Evolutionary conservation across 1,140 invertebrate species (phyloP), one percentile per base, ranked within the genome.

Genomic region (Anagrus nilaparvatae): DNA sequence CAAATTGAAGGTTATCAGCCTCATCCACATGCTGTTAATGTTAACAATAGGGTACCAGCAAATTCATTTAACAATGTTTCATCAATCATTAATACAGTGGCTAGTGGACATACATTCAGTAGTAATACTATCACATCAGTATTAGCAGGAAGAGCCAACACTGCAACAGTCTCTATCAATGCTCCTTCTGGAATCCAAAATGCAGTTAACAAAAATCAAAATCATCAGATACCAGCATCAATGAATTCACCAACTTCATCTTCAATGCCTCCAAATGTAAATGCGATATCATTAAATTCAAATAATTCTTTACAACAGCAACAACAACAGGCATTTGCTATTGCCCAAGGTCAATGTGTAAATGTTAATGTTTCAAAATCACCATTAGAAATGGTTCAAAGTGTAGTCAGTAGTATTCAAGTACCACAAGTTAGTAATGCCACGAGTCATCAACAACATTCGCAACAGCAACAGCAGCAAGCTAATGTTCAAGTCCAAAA

Each of bases 361-460:
- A 47, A 28, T 14, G 25, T 47, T 1, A 65, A 60, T 12, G 59
- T 77, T 32, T 73, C 79, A 5, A 84, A 84, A 57, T 81, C 82
- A 21, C 82, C 82, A 3, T 54, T 84, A 16, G 82, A 85, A 66
- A 84, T 84, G 80, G 81, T 84, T 2, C 82, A 85, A 56, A 84
- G 78, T 59, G 80, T 84, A 13, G 82, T 85, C 16, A 83, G 81
- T 47, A 83, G 77, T 57, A 77, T 82, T 50, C 80, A 82, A 60
- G 68, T 79, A 40, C 75, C 76, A 42, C 69, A 73, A 43, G 59
- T 54, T 5, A 62, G 52, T 36, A 56, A 55, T 20, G 52, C 56
- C 18, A 54, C 56, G n/a, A 46, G 48, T 5, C 45, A 57, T 16
- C 59, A 58, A 19, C 46, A 52, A 9, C 52, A 54, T 43, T 52